Evolutionary conservation across 1,140 invertebrate genomes (phyloP), one percentile per base, ranked within the genome.

Genomic region (Subanguina moxae): DNA sequence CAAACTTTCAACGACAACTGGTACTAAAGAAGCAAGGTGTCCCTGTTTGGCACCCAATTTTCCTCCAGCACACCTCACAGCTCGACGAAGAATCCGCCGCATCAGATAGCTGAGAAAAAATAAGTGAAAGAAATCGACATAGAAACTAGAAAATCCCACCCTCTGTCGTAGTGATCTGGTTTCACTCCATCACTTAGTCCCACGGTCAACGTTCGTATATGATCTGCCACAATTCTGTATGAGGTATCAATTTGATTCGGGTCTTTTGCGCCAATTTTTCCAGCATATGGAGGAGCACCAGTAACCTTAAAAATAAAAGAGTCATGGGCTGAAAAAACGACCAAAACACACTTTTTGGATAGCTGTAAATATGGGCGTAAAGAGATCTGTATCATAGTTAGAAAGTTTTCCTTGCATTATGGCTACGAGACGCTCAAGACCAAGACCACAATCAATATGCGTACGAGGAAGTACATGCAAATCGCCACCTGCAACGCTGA

Each of bases 381-480:
- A 99, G 19, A 97, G 83, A 86, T 99, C 96, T 11, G 96, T 99
- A 83, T 99, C 96, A 85, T 99, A 99, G 86, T 98, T 99, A 17
- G 95, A 94, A 19, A 87, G 85, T 85, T 98, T 98, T 74, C 90
- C 87, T 87, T 99, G 96, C 71, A 98, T 92, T 3, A 99, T 92
- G 17, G 95, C 97, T 8, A 97, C 91, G 46, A 99, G 84, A 76
- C 96, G 87, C 85, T 99, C 96, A 63, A 97, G 88, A n/a, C 96
- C 96, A 85, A 99, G 88, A 17, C 96, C 96, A 87, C 93, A 97
- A 85, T 99, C 96, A 81, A 99, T 95, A 83, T 98, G 94, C 81
- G 96, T 96, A 83, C 90, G 93, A 1, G 96, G 95, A 62, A 99
- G 85, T 13, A 84, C 78, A 56, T 30, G 58, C n/a, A 61, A 43